Percentiles rank a stretch among this genome's conserved stretches.
phyloP scores from a whole-genome alignment of 1,140 invertebrate genomes.

The Drosophila pruinosa region DNA sequence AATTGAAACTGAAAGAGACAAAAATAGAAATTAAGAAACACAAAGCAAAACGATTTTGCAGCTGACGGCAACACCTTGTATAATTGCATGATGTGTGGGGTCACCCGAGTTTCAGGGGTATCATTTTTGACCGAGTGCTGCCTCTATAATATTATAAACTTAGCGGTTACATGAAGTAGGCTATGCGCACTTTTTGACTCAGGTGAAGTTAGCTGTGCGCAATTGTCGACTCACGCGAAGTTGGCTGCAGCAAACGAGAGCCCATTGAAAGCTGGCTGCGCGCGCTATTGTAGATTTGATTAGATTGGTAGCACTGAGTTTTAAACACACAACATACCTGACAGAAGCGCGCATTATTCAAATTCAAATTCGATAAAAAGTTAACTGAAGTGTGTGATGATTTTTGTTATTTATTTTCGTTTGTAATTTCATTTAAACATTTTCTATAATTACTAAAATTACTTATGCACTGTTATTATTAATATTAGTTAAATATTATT shows the following conservation, averaged over 20 bases:
- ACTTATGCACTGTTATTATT: slow-evolving; percentile 80
- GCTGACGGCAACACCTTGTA: too few relatives aligned
- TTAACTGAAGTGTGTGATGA: slow-evolving; percentile 15
- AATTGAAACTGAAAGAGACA: too few relatives aligned
- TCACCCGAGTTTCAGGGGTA: too few relatives aligned
- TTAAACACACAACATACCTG: background rate
- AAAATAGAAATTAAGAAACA: too few relatives aligned
- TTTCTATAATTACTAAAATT: slow-evolving; percentile 83
- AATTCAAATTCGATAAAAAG: background rate
- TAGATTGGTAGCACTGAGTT: background rate
- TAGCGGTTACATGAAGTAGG: slow-evolving; percentile 7
- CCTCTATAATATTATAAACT: too few relatives aligned
- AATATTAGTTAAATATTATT: slow-evolving; percentile 82
- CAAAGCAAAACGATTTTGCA: too few relatives aligned
- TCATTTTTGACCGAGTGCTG: too few relatives aligned
- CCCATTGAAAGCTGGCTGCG: slow-evolving; percentile 17
- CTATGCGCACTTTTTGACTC: background rate
- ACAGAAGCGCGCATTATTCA: background rate
- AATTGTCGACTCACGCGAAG: background rate
- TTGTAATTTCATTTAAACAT: slow-evolving; percentile 82
- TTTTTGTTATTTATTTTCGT: slow-evolving; percentile 76
- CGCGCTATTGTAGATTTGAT: background rate
- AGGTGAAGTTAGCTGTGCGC: background rate
- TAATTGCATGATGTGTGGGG: too few relatives aligned
- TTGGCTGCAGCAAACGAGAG: background rate